Conservation (phyloP, 2,113 vertebrate genomes). For the Anthoscopus minutus region DNA sequence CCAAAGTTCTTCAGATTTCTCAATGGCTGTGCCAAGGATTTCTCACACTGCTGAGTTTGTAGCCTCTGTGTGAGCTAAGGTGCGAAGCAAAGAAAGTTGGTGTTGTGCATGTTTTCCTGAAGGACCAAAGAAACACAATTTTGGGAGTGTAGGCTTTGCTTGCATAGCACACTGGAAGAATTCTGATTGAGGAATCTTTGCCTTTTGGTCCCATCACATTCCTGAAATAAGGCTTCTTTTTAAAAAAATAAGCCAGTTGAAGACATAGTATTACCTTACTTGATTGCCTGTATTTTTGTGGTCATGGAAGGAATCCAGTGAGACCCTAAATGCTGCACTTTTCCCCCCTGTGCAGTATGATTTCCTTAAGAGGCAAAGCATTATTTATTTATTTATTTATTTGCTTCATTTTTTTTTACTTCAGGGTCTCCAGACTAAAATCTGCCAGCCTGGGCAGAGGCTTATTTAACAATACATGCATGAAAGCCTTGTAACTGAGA, state of each 20-base stretch:
- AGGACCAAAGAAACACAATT: background rate
- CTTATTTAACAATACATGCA: background rate
- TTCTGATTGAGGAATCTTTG: background rate
- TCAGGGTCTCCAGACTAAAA: background rate
- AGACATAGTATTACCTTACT: background rate
- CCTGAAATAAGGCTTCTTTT: background rate
- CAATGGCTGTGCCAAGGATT: background rate
- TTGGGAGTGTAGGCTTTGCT: background rate
- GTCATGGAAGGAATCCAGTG: background rate
- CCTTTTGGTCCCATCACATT: background rate
- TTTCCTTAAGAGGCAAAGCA: background rate
- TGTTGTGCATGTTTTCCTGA: background rate
- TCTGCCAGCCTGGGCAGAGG: background rate
- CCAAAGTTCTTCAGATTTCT: background rate
- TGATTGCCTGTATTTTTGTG: background rate
- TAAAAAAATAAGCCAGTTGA: background rate
- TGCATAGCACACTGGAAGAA: background rate
- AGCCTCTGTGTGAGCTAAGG: background rate
- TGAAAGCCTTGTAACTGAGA: background rate
- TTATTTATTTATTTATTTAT: background rate
- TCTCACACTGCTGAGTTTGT: background rate
- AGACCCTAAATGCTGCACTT: background rate
- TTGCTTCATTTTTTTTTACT: background rate
- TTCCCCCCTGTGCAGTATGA: fast-evolving
- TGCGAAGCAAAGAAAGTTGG: background rate